Percentiles rank a stretch among this genome's conserved stretches.
These are phyloP conservation scores for Chroicocephalus ridibundus DNA, from an alignment of 2,113 vertebrate genomes.

Conservation along the genomic window DNA sequence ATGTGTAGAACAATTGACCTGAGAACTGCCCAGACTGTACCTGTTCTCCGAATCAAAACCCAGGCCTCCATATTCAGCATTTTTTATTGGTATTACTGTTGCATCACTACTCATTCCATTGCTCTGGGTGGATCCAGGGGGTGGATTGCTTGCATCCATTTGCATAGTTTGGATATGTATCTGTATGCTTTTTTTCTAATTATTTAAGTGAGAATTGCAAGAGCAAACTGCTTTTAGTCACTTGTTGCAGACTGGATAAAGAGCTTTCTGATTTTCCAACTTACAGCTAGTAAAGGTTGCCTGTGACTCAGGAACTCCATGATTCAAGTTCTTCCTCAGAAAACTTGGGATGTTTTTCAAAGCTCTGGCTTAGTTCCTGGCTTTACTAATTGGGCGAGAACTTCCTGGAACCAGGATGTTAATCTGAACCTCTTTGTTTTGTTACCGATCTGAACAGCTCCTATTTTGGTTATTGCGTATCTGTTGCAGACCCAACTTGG, in stretches of 20 bases:
- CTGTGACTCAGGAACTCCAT: constrained; percentile 57
- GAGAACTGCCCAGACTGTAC: not conserved
- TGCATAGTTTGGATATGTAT: not conserved
- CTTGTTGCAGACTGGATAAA: not conserved
- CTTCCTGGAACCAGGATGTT: constrained; percentile 58
- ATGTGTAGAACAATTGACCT: not conserved
- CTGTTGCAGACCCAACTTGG: not conserved
- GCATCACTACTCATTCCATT: not conserved
- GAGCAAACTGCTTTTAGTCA: not conserved
- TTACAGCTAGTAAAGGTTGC: constrained; percentile 19
- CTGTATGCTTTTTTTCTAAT: not conserved
- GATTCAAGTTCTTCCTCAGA: constrained; percentile 50
- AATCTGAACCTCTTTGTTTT: constrained; percentile 56
- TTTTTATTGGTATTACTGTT: not conserved
- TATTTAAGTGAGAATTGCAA: not conserved
- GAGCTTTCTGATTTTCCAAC: constrained; percentile 20
- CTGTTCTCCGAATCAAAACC: not conserved
- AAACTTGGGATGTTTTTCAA: constrained; percentile 50
- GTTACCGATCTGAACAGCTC: constrained; percentile 30
- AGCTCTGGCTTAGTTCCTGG: constrained; percentile 57
- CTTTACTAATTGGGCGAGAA: constrained; percentile 60
- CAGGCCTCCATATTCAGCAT: not conserved
- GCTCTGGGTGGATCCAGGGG: not conserved
- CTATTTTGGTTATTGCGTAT: constrained; percentile 32
- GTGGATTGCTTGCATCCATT: not conserved